These are phyloP conservation scores for Gasterosteus aculeatus DNA, from an alignment of 2,113 vertebrate species.

Conservation along the genomic window DNA sequence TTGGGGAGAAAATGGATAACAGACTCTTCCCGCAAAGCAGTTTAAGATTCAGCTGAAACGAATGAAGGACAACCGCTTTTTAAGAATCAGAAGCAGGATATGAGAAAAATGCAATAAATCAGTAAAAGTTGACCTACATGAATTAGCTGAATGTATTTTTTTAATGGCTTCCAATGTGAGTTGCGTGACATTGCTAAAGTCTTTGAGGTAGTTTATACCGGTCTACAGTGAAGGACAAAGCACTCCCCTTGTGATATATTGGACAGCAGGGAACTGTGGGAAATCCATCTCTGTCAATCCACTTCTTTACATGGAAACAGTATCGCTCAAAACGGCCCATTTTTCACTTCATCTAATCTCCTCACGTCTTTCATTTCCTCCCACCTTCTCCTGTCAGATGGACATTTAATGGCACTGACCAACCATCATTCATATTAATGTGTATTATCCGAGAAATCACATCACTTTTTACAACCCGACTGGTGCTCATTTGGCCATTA, in stretches of 20 bases:
- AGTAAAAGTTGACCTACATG: background rate
- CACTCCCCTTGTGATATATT: constrained; percentile 51
- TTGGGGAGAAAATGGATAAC: constrained; percentile 11
- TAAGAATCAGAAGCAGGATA: background rate
- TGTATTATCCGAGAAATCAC: constrained; percentile 52
- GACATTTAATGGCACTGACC: constrained; percentile 61
- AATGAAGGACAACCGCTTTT: background rate
- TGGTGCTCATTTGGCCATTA: constrained; percentile 17
- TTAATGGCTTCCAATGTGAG: background rate
- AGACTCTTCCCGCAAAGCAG: background rate
- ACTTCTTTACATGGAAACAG: constrained; percentile 63
- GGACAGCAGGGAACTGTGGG: constrained; percentile 41
- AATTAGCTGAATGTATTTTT: background rate
- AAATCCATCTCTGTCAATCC: constrained; percentile 70
- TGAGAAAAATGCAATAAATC: background rate
- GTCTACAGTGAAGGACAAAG: constrained; percentile 58
- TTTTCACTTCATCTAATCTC: constrained; percentile 70
- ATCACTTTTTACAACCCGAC: constrained; percentile 48
- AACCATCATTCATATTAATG: constrained; percentile 63
- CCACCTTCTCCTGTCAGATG: constrained; percentile 59
- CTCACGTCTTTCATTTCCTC: constrained; percentile 60
- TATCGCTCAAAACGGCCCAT: constrained; percentile 60
- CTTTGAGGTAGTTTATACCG: constrained; percentile 3
- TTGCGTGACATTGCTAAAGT: constrained; percentile 19
- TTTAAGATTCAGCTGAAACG: background rate